Percentiles rank a stretch among this genome's conserved stretches.
Evolutionary conservation across 2,888 invertebrate species (phyloP).

Genomic region (Ophion slaviceki): DNA sequence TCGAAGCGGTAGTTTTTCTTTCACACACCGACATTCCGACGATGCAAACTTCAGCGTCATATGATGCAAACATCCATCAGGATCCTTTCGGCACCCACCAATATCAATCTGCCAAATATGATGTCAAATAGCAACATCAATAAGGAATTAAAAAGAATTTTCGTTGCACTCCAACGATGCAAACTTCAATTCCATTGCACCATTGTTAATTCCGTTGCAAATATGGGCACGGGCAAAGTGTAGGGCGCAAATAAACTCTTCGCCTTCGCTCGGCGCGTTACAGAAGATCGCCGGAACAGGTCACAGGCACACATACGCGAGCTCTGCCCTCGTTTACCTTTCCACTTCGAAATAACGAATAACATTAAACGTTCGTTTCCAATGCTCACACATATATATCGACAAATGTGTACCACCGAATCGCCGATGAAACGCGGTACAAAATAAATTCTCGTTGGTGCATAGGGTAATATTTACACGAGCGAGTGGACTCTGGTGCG

Average conservation of each 20-base stretch:
- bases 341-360: slow-evolving; percentile 39
- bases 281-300: slow-evolving; percentile 2
- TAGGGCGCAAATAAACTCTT: slow-evolving; percentile 42
- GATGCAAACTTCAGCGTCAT: too few species aligned
- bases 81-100: too few species aligned
- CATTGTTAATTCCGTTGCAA: neutral
- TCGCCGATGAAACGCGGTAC: slow-evolving; percentile 38
- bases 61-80: too few species aligned
- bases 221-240: slow-evolving; percentile 12
- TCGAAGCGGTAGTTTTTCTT: too few species aligned
- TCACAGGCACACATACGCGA: slow-evolving; percentile 25
- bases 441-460: slow-evolving; percentile 44
- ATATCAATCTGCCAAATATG: too few species aligned
- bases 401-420: slow-evolving; percentile 28
- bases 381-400: neutral
- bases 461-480: slow-evolving; percentile 66
- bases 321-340: slow-evolving; percentile 46
- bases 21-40: too few species aligned
- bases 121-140: neutral
- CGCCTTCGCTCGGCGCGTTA: slow-evolving; percentile 3
- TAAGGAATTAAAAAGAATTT: too few species aligned
- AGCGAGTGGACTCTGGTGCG: slow-evolving; percentile 40
- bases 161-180: too few species aligned
- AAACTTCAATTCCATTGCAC: neutral
- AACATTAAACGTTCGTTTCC: slow-evolving; percentile 33